Evolutionary conservation across 1,140 invertebrate species (phyloP), one percentile per base, ranked within the genome.

Genomic region (Diachasma alloeum): DNA sequence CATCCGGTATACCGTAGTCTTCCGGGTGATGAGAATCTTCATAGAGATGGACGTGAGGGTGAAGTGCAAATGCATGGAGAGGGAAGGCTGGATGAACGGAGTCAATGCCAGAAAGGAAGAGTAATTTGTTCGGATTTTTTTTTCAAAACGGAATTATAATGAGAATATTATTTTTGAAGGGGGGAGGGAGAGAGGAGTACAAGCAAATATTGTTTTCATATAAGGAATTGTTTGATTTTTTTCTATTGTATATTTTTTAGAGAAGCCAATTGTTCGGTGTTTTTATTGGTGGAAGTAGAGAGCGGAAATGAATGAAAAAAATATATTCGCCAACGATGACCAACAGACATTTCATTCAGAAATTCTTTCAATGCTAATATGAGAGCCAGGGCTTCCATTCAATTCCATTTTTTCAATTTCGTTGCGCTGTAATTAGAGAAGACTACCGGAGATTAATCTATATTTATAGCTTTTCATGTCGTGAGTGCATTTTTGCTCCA

Each of bases 11-110:
- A 19, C 66, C 66, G 42, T 75, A 42, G 44, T 75, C 74, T 59
- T 56, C 74, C 67, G 67, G 74, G 48, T 56, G 66, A 75, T 76
- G 74, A 59, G 68, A 63, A 76, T 76, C 66, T 68, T 37, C 36
- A 31, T 39, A 24, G 24, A 13, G 24, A 53, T 37, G 44, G 5
- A 48, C 44, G 44, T 48, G 3, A n/a, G 4, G 44, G 13, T 15
- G 3, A n/a, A 15, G 5, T 15, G 13, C 44, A 48, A 5, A 48
- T 48, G 53, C 10, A 59, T 22, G 22, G 19, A 26, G 53, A 48
- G 46, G 17, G 48, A n/a, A 22, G 48, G 9, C 2, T 1, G 15
- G 9, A 19, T 1, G 15, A 19, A 4, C 6, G 31, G 31, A 31
- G 31, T 31, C 2, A 31, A 31, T 31, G 6, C 2, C 31, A 2